phyloP scores from a whole-genome alignment of 2,888 invertebrate genomes.

The Venusia cambrica region DNA sequence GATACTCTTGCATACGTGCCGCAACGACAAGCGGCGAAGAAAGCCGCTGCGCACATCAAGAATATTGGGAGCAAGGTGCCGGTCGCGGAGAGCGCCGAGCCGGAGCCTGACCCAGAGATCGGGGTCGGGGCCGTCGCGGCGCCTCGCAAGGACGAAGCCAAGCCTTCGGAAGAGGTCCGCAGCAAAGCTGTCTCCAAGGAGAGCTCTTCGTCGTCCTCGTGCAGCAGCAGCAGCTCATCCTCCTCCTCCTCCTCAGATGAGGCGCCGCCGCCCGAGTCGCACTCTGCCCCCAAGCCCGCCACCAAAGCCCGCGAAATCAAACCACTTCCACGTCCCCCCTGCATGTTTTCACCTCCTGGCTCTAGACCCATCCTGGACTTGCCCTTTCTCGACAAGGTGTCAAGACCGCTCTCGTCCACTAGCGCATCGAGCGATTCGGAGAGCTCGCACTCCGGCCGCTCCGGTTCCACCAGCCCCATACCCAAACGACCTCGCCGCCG shows the following conservation, averaged over 20 bases:
- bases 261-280: slow-evolving; percentile 62
- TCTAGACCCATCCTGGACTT: slow-evolving; percentile 83
- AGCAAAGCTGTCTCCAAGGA: slow-evolving; percentile 55
- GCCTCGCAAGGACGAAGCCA: slow-evolving; percentile 56
- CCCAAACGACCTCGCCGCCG: slow-evolving; percentile 68
- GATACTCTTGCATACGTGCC: slow-evolving; percentile 91
- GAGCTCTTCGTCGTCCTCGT: slow-evolving; percentile 71
- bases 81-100: slow-evolving; percentile 54
- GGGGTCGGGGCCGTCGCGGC: no score
- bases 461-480: slow-evolving; percentile 63
- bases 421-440: slow-evolving; percentile 84
- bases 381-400: slow-evolving; percentile 91
- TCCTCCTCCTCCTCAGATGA: slow-evolving; percentile 84
- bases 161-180: slow-evolving; percentile 64
- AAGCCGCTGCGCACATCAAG: slow-evolving; percentile 94
- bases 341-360: slow-evolving; percentile 70
- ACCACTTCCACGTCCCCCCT: slow-evolving; percentile 53
- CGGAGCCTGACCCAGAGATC: no score
- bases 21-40: slow-evolving; percentile 94
- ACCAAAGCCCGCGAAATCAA: slow-evolving; percentile 71
- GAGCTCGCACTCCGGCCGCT: slow-evolving; percentile 62
- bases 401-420: slow-evolving; percentile 84
- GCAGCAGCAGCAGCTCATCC: slow-evolving; percentile 77
- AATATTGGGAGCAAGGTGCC: slow-evolving; percentile 83
- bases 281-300: slow-evolving; percentile 60